A percentile compares a stretch with the other conserved stretches of the same genome.
phyloP scores from a whole-genome alignment of 64 coral and sea anemone genomes.

The Actinia equina region DNA sequence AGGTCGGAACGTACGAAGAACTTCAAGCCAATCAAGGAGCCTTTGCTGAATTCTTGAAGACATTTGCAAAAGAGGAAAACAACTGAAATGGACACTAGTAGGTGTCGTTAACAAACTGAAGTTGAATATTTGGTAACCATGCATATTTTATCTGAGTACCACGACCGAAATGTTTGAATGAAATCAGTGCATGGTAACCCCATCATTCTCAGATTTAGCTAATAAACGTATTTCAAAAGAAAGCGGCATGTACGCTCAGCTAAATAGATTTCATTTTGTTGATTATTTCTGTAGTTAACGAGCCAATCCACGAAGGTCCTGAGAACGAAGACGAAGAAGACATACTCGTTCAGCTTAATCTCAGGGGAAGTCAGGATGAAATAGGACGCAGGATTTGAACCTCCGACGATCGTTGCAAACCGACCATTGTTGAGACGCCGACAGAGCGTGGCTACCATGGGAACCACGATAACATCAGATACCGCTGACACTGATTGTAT shows the following conservation, averaged over 20 bases:
- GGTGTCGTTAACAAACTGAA: neutral
- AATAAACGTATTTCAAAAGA: too few relatives aligned
- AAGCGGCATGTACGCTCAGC: too few relatives aligned
- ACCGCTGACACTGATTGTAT: slow-evolving; percentile 63
- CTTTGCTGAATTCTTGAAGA: slow-evolving; percentile 78
- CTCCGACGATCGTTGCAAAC: neutral
- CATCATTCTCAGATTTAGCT: too few relatives aligned
- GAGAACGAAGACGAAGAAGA: slow-evolving; percentile 21
- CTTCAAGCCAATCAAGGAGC: slow-evolving; percentile 62
- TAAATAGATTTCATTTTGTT: neutral
- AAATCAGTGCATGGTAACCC: too few relatives aligned
- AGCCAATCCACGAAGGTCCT: neutral
- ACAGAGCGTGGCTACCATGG: neutral
- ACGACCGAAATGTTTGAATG: too few relatives aligned
- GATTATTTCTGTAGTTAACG: neutral
- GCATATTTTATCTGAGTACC: neutral
- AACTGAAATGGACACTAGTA: slow-evolving; percentile 15
- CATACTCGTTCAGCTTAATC: slow-evolving; percentile 9
- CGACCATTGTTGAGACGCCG: neutral
- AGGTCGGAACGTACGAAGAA: slow-evolving; percentile 60
- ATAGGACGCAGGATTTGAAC: slow-evolving; percentile 11
- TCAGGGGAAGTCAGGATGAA: neutral
- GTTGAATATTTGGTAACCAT: too few relatives aligned
- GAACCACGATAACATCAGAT: slow-evolving; percentile 47
- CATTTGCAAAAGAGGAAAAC: slow-evolving; percentile 53